Evolutionary conservation across 92 coral and sea anemone genomes (phyloP).

Genomic region (Porites evermanni): DNA sequence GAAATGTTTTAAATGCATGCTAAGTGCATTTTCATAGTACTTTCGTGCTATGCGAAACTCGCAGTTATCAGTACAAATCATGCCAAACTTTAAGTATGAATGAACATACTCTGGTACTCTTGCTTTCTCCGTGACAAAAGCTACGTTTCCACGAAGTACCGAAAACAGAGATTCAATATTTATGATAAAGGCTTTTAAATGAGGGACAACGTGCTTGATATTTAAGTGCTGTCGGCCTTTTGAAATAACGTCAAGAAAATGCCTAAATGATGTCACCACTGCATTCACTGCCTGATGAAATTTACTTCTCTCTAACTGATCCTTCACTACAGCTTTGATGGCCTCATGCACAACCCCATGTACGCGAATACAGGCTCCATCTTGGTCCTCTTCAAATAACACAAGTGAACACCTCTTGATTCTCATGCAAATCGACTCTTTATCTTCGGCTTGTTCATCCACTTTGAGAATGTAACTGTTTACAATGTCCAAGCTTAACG

Average conservation of each 20-base stretch:
- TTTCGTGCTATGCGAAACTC: not conserved
- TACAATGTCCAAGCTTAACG: conserved; percentile 24
- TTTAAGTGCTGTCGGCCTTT: no score
- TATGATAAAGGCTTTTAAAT: not conserved
- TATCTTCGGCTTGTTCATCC: conserved; percentile 15
- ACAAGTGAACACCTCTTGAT: conserved; percentile 44
- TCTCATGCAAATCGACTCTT: conserved; percentile 25
- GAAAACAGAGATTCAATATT: not conserved
- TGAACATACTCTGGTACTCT: not conserved
- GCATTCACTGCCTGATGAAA: not conserved
- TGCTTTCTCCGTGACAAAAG: not conserved
- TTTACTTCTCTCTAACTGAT: not conserved
- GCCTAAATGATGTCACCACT: not conserved
- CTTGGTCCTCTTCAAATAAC: conserved; percentile 25
- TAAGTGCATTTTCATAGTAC: not conserved
- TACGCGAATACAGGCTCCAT: conserved; percentile 5
- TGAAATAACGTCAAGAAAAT: not conserved
- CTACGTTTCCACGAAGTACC: not conserved
- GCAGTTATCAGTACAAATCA: not conserved
- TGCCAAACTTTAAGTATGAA: not conserved
- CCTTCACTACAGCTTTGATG: not conserved
- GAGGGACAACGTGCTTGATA: not conserved
- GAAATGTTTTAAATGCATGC: not conserved
- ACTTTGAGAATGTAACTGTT: conserved; percentile 25
- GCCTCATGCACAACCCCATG: conserved; percentile 4